Evolutionary conservation across 2,888 invertebrate species (phyloP), one percentile per base, ranked within the genome.

Genomic region (Mythimna pallens): DNA sequence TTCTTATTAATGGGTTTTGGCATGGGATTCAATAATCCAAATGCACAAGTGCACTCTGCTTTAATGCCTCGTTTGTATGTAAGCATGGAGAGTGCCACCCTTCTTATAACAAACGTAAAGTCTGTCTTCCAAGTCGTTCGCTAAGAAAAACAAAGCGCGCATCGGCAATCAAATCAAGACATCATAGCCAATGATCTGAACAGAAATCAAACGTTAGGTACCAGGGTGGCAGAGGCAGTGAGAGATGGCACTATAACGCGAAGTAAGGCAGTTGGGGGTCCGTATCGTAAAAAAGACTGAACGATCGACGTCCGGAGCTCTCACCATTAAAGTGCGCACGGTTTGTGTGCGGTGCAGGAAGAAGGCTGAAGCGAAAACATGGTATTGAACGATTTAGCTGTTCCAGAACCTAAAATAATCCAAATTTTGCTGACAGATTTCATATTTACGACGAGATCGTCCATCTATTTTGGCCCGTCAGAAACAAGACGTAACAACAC

Each of bases 201-300:
- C 63, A 79, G 78, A 82, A 78, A 84, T 84, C 71, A 78, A 86
- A 86, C 77, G 75, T 59, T 78, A 84, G 71, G 70, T 86, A 85
- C 84, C 73, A 85, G 67, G 82, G 66, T 43, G 71, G 69, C 73
- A 80, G 80, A 62, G 64, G 69, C 73, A 82, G 71, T 81, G 73
- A 83, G 81, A 85, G 86, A 86, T 82, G 84, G 82, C 75, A 76
- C 82, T 76, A 85, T 85, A 85, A 86, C 80, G 82, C 70, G 73
- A 63, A 83, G 80, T 85, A 76, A 81, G 86, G 75, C 84, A 85
- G 80, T 80, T 77, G 83, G 80, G 79, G 86, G 86, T 87, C 88
- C 81, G 85, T 89, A 89, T 89, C 90, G 90, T 90, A 90, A 90
- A 90, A 90, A 87, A 84, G 84, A 86, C 88, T 83, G 86, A 86